These are phyloP conservation scores for Buathra laborator DNA, from an alignment of 2,888 invertebrate genomes.

Conservation along the genomic window DNA sequence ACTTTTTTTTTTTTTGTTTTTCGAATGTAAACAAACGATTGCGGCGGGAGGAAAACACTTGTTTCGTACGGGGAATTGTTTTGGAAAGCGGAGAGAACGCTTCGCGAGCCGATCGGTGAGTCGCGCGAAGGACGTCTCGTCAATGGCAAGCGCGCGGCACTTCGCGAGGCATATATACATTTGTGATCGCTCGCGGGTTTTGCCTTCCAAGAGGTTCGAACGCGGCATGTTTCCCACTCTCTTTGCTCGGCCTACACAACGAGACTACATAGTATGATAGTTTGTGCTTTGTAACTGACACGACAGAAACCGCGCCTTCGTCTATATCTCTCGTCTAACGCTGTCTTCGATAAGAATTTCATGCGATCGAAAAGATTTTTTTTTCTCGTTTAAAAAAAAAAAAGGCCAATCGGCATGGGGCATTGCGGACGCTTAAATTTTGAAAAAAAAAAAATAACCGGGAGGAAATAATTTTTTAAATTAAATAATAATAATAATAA, in stretches of 20 bases:
- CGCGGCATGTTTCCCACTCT: conserved; percentile 55
- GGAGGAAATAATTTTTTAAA: no score
- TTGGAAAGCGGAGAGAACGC: not conserved
- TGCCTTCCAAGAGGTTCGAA: conserved; percentile 53
- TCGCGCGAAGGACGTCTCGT: conserved; percentile 62
- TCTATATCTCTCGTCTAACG: not conserved
- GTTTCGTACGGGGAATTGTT: not conserved
- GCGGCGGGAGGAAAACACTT: conserved; percentile 11
- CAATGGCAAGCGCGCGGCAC: conserved; percentile 58
- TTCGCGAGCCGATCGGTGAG: conserved; percentile 25
- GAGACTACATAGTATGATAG: conserved; percentile 26
- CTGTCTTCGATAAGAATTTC: not conserved
- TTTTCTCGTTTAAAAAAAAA: no score
- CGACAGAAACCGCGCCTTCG: conserved; percentile 4
- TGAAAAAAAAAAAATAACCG: no score
- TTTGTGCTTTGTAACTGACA: conserved; percentile 16
- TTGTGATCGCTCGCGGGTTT: conserved; percentile 56
- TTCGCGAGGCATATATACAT: conserved; percentile 60
- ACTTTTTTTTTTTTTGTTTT: no score
- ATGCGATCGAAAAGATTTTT: no score
- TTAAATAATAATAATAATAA: no score
- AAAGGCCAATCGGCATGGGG: no score
- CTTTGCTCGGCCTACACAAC: conserved; percentile 32
- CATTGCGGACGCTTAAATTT: no score
- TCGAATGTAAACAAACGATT: not conserved